These are phyloP conservation scores for Hypotaenidia okinawae DNA, from an alignment of 2,797 vertebrate genomes.

Conservation along the genomic window DNA sequence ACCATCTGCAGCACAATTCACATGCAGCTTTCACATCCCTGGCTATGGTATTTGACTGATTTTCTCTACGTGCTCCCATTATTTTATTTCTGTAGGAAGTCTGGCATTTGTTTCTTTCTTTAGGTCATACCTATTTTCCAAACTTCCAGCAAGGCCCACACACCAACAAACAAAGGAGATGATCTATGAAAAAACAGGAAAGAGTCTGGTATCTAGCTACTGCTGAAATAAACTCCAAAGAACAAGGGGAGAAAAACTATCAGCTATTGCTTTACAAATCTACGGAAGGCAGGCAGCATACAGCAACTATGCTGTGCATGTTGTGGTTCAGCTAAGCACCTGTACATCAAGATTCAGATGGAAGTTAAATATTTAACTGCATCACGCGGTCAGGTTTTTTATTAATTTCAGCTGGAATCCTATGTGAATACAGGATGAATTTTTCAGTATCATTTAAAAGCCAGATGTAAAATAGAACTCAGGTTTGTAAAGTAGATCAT, in stretches of 20 bases:
- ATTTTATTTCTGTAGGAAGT: background rate
- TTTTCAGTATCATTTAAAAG: background rate
- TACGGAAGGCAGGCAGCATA: background rate
- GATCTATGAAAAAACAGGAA: background rate
- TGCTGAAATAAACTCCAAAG: background rate
- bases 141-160: background rate
- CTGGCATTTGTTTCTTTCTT: background rate
- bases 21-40: background rate
- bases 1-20: background rate
- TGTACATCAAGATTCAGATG: accelerated
- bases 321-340: background rate
- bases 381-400: background rate
- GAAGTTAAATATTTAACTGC: background rate
- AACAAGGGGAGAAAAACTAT: background rate
- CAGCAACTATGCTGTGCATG: background rate
- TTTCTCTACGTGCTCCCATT: background rate
- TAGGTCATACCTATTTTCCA: background rate
- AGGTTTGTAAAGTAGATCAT: background rate
- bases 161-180: background rate
- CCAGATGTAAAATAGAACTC: background rate
- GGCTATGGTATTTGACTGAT: background rate
- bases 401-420: background rate
- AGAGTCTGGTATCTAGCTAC: background rate
- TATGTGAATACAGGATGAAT: background rate
- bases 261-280: background rate